Evolutionary conservation across 1,140 invertebrate species (phyloP).

Genomic region (Leptinotarsa defecta): DNA sequence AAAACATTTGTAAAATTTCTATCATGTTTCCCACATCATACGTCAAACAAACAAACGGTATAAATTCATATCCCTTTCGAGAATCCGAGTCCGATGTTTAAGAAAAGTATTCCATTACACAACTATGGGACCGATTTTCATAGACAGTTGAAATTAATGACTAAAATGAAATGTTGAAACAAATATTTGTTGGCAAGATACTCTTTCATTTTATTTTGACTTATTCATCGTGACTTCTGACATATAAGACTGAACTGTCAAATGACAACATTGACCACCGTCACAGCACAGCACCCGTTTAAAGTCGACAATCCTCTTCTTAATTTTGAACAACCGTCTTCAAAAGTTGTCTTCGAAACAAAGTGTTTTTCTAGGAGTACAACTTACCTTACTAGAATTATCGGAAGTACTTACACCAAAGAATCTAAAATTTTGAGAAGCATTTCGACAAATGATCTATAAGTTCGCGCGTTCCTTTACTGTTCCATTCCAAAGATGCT

Average conservation of each 20-base stretch:
- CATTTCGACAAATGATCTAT: too few species aligned
- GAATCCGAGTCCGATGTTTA: not conserved
- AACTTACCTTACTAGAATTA: too few species aligned
- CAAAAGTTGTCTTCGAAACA: too few species aligned
- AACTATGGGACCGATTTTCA: not conserved
- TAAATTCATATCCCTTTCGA: slow-evolving; percentile 8
- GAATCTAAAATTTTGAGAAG: too few species aligned
- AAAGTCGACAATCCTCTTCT: too few species aligned
- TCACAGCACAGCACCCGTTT: too few species aligned
- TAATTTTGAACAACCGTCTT: too few species aligned
- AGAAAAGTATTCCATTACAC: not conserved
- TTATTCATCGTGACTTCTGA: not conserved
- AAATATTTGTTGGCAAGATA: not conserved
- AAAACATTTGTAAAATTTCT: slow-evolving; percentile 79
- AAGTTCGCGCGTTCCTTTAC: too few species aligned
- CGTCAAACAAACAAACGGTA: slow-evolving; percentile 14
- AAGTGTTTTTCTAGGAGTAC: too few species aligned
- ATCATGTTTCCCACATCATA: slow-evolving; percentile 60
- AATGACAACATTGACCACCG: not conserved
- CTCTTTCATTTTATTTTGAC: not conserved
- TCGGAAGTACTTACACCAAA: too few species aligned
- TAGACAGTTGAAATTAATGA: not conserved
- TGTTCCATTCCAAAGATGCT: too few species aligned
- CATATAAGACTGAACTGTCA: not conserved
- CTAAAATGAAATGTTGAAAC: not conserved